phyloP scores from a whole-genome alignment of 2,888 invertebrate species.

The Agrochola macilenta region DNA sequence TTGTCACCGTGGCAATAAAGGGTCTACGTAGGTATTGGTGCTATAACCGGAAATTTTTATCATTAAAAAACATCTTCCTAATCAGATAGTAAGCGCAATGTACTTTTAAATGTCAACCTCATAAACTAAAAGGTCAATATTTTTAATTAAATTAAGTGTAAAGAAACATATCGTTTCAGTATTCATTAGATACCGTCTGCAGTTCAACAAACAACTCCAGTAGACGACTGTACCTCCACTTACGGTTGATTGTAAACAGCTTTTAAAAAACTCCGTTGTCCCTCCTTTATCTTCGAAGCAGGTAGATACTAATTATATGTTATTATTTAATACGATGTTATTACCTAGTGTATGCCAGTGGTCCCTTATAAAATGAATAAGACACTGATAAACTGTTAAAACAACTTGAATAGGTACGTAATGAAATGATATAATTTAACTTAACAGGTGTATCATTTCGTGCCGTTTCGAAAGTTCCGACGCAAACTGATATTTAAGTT shows the following conservation, averaged over 20 bases:
- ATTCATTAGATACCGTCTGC: conserved; percentile 48
- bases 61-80: not conserved
- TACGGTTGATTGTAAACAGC: conserved; percentile 87
- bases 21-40: not conserved
- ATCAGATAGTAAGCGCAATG: conserved; percentile 7
- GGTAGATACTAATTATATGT: conserved; percentile 89
- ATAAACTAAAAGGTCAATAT: conserved; percentile 21
- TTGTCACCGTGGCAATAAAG: not conserved
- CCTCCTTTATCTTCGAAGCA: conserved; percentile 87
- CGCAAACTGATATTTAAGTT: conserved; percentile 77
- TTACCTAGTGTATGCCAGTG: conserved; percentile 82
- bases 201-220: conserved; percentile 68
- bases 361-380: conserved; percentile 78
- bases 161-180: conserved; percentile 12
- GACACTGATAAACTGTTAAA: conserved; percentile 80
- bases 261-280: conserved; percentile 87
- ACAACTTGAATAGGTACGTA: conserved; percentile 72
- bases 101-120: conserved; percentile 29
- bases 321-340: conserved; percentile 89
- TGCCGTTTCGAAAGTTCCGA: conserved; percentile 75
- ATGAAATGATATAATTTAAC: conserved; percentile 80
- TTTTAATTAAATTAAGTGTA: conserved; percentile 6
- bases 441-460: conserved; percentile 80
- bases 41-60: no score
- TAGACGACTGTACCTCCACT: conserved; percentile 82